A percentile compares a stretch with the other conserved stretches of the same genome.
These are phyloP conservation scores for Ovis aries DNA, from an alignment of 2,113 vertebrate genomes.

Conservation along the genomic window ARS-UI_Ramb_v3.0 NC_056055.1:241340501-241341000, in stretches of 20 bases:
- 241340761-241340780: conserved; percentile 21
- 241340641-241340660: neutral
- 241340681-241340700: neutral
- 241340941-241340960: neutral
- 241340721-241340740: neutral
- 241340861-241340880: neutral
- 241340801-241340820: neutral
- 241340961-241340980: neutral
- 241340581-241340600: neutral
- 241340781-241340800: neutral
- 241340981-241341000: neutral
- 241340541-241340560: neutral
- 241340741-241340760: neutral
- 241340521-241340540: neutral
- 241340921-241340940: neutral
- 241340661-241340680: neutral
- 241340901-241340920: neutral
- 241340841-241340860: conserved; percentile 17
- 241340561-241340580: neutral
- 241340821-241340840: neutral
- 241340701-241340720: neutral
- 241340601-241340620: neutral
- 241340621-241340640: neutral
- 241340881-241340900: neutral
- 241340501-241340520: neutral